Percentiles rank a stretch among this genome's conserved stretches.
Evolutionary conservation across 2,113 vertebrate genomes (phyloP).

Genomic region (Amblyornis subalaris): DNA sequence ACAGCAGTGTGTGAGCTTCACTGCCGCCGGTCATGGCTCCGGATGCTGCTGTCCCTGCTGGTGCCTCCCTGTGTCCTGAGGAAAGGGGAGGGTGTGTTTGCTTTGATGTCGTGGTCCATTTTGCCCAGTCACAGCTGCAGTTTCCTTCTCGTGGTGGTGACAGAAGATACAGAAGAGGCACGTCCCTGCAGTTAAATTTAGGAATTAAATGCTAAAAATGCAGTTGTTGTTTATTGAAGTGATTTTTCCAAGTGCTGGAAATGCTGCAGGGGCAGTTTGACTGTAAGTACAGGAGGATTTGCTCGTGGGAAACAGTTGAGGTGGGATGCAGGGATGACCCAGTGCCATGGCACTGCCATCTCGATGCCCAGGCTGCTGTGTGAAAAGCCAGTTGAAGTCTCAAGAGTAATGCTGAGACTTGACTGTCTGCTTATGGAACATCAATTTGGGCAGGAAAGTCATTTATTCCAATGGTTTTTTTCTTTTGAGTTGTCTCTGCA

Average conservation of each 20-base stretch:
- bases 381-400: neutral
- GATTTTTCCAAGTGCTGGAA: neutral
- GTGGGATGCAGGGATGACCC: neutral
- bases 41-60: neutral
- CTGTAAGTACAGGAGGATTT: neutral
- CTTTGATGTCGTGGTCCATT: rapidly evolving
- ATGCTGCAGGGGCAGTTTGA: neutral
- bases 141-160: neutral
- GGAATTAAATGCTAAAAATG: neutral
- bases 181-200: neutral
- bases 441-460: neutral
- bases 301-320: rapidly evolving
- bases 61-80: neutral
- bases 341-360: neutral
- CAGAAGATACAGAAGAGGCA: neutral
- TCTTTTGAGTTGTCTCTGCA: neutral
- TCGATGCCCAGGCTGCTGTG: neutral
- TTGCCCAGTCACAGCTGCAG: neutral
- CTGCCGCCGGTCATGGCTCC: neutral
- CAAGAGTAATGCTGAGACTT: neutral
- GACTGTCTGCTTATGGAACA: too few species aligned
- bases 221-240: neutral
- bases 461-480: neutral
- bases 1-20: rapidly evolving
- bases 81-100: rapidly evolving